Base-by-base conservation (phyloP, 2,888 invertebrate genomes). In the Drosophila peninsularis region DNA sequence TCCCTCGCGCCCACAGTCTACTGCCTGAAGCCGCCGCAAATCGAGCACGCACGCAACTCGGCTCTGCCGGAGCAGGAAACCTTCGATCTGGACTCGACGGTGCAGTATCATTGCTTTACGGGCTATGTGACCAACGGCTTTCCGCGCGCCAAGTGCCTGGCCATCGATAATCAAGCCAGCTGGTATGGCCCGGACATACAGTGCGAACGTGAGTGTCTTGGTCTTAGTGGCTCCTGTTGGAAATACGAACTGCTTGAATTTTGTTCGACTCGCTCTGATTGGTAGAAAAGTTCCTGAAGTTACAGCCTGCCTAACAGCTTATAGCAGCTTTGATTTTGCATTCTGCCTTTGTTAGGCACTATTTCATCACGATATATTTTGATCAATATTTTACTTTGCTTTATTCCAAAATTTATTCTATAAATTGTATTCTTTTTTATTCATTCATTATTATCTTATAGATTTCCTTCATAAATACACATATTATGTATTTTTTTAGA, bases 101-200 rank as follows among this genome's bases (percentile, higher is more conserved):
- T 99, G 5, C 96, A 97, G 91, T 99, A 99, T 93, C 96, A 96
- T 90, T 99, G 99, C 89, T 96, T 96, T 88, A 96, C 96, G n/a
- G 99, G 99, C 13, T 99, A 98, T 93, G 96, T 96, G 66, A 96
- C 97, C 72, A 96, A 96, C 89, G 99, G 99, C 0, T 97, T 98
- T 92, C 96, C 97, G 2, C 94, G 96, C 44, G 98, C 99, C 52
- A 98, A 98, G 93, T 99, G 99, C 91, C 93, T 98, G 75, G 96
- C 97, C 67, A 97, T 97, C 82, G 97, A 98, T 81, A 91, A 94
- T 0, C 95, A 95, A 81, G 98, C 98, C 1, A 96, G 97, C 78
- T 99, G 99, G 99, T 98, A 97, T 89, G 99, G 99, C 2, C 99
- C 99, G 2, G 98, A 98, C 87, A 96, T 99, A 84, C 96, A 96